A percentile compares a stretch with the other conserved stretches of the same genome.
Evolutionary conservation across 2,888 invertebrate species (phyloP).

Genomic region (Ctena decussata): DNA sequence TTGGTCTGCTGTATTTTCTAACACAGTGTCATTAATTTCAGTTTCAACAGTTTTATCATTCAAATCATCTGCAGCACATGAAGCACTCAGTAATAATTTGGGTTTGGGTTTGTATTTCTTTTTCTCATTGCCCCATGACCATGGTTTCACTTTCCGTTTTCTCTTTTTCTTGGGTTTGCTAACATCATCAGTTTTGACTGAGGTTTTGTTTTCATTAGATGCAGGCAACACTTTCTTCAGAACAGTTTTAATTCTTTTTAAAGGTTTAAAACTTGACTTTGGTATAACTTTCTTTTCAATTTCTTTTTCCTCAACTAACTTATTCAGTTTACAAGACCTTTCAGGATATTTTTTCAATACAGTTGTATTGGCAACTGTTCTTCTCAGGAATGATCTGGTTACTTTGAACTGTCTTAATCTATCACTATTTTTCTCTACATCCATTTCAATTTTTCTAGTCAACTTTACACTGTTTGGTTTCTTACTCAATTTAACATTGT

Average conservation of each 20-base stretch:
- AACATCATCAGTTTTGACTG: neutral
- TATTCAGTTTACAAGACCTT: conserved; percentile 56
- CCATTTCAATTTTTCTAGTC: neutral
- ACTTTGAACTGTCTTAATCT: neutral
- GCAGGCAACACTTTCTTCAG: neutral
- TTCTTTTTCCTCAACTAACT: neutral
- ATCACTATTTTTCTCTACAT: neutral
- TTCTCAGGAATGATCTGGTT: neutral
- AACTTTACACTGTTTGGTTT: neutral
- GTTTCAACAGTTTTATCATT: neutral
- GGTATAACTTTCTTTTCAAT: neutral
- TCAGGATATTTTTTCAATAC: conserved; percentile 61
- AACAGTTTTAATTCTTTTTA: neutral
- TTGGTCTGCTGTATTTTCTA: neutral
- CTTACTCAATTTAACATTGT: neutral
- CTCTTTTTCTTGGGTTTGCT: conserved; percentile 60
- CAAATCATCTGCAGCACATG: neutral
- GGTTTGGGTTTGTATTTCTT: conserved; percentile 63
- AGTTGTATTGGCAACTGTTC: neutral
- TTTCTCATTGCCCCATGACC: conserved; percentile 68
- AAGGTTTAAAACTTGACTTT: neutral
- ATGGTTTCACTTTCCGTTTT: conserved; percentile 63
- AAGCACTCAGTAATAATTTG: conserved; percentile 13
- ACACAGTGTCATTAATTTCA: neutral
- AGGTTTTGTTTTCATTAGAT: neutral